phyloP scores from a whole-genome alignment of 1,140 invertebrate species.

The Schlechtendalia chinensis region DNA sequence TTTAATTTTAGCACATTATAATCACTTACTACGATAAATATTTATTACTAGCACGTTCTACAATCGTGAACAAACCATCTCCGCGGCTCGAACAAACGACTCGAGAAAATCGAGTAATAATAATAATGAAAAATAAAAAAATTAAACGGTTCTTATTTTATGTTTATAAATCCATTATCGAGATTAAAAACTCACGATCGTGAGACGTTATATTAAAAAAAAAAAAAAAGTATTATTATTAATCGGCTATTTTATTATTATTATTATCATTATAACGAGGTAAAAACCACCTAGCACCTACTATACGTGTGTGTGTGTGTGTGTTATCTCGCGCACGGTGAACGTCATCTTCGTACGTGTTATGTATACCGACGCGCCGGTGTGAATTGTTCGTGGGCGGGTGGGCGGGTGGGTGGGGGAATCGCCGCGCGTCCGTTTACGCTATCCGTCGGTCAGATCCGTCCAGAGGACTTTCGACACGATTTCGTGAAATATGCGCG shows the following conservation, averaged over 20 bases:
- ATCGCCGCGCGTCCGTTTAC: background rate
- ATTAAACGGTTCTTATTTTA: constrained; percentile 8
- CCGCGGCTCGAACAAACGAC: background rate
- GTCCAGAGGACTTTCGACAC: background rate
- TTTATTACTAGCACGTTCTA: constrained; percentile 33
- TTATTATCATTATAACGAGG: constrained; percentile 37
- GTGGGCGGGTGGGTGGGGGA: too few relatives aligned
- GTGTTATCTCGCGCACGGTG: constrained; percentile 45
- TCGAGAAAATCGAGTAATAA: background rate
- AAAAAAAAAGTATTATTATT: constrained; percentile 11
- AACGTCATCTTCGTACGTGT: constrained; percentile 28
- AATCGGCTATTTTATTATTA: constrained; percentile 21
- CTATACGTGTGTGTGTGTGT: too few relatives aligned
- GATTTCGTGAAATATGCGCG: background rate
- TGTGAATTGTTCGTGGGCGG: constrained; percentile 6
- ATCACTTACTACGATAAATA: constrained; percentile 46
- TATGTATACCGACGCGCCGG: background rate
- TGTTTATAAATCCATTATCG: constrained; percentile 28
- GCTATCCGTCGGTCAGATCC: background rate
- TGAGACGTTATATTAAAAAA: constrained; percentile 13
- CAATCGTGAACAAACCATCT: background rate
- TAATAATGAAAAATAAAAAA: constrained; percentile 18
- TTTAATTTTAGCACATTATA: constrained; percentile 46
- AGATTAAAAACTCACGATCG: constrained; percentile 47
- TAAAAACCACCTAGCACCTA: constrained; percentile 38